Evolutionary conservation across 1,140 invertebrate species (phyloP).

Genomic region (Brachionus rubens): DNA sequence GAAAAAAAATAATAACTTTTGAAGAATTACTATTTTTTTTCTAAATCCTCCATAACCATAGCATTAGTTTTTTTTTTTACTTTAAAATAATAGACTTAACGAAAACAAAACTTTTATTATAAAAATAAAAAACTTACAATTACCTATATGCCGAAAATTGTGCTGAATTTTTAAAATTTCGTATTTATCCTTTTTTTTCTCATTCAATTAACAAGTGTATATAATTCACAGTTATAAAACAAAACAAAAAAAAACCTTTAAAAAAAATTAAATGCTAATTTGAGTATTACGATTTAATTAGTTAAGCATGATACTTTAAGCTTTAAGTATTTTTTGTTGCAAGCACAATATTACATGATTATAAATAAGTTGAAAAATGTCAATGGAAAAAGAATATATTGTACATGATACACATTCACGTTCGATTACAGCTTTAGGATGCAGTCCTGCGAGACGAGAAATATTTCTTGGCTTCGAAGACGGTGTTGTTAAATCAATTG

Average conservation of each 20-base stretch:
- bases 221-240: not conserved
- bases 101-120: not conserved
- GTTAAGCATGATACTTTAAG: not conserved
- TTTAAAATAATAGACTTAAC: not conserved
- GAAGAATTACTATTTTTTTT: not conserved
- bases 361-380: no score
- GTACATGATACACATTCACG: conserved; percentile 57
- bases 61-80: not conserved
- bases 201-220: no score
- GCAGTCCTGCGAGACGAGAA: conserved; percentile 55
- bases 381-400: conserved; percentile 58
- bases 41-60: conserved; percentile 11
- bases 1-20: no score
- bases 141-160: not conserved
- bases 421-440: conserved; percentile 57
- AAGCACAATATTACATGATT: conserved; percentile 16
- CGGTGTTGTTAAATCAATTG: conserved; percentile 47
- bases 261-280: not conserved
- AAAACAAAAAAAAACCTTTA: no score
- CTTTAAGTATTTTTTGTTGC: not conserved
- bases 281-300: not conserved
- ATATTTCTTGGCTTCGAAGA: conserved; percentile 60
- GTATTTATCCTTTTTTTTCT: conserved; percentile 16
- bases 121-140: not conserved
- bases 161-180: conserved; percentile 26